Evolutionary conservation across 2,113 vertebrate genomes (phyloP).

Genomic region (Chlorodrepanis virens): DNA sequence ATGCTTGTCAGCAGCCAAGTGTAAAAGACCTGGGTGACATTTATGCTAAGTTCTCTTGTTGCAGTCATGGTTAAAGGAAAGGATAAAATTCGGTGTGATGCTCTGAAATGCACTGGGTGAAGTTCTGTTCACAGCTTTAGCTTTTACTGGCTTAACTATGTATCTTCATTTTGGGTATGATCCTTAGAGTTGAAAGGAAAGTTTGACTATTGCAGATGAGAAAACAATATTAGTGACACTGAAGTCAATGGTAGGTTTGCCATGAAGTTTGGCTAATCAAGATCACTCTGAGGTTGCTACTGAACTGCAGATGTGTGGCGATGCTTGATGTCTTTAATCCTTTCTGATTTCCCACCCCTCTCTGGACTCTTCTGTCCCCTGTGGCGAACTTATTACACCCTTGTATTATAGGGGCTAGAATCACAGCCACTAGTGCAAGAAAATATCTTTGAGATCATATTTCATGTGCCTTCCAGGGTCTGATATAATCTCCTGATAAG

Average conservation of each 20-base stretch:
- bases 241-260: background rate
- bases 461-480: background rate
- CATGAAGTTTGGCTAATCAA: background rate
- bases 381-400: background rate
- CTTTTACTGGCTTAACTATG: background rate
- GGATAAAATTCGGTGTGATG: background rate
- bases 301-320: background rate
- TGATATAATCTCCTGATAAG: background rate
- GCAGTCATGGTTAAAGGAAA: background rate
- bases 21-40: background rate
- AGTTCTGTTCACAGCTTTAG: background rate
- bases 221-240: background rate
- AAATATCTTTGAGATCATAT: slow-evolving; percentile 15
- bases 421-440: background rate
- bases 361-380: background rate
- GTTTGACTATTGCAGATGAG: background rate
- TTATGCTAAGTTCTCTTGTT: background rate
- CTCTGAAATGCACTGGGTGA: background rate
- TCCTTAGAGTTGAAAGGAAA: background rate
- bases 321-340: background rate
- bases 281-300: background rate
- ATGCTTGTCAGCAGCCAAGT: background rate
- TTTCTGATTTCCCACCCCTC: background rate
- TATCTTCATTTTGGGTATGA: background rate
- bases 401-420: background rate